Evolutionary conservation across 2,888 invertebrate species (phyloP).

Genomic region (Sarcophaga caerulescens): DNA sequence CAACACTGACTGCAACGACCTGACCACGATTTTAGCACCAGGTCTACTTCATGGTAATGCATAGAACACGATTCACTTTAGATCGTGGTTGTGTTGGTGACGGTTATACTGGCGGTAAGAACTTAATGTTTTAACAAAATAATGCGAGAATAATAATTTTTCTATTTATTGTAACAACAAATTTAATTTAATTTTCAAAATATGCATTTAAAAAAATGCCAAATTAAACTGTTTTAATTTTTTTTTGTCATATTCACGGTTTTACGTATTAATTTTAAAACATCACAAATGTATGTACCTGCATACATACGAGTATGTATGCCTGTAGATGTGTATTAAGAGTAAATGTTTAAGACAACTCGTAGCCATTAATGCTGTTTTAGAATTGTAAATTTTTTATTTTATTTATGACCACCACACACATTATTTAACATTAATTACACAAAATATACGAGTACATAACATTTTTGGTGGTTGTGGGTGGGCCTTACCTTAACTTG

Average conservation of each 20-base stretch:
- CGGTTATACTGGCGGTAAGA: neutral
- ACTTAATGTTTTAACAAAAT: conserved; percentile 34
- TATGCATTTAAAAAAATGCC: conserved; percentile 9
- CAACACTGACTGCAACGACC: conserved; percentile 51
- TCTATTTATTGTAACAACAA: conserved; percentile 49
- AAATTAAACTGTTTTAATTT: neutral
- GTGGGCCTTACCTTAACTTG: conserved; percentile 39
- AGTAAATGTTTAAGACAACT: too few species aligned
- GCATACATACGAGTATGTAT: too few species aligned
- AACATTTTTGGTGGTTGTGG: conserved; percentile 55
- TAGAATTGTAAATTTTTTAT: neutral
- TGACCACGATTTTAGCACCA: conserved; percentile 58
- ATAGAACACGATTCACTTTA: conserved; percentile 30
- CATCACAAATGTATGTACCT: neutral
- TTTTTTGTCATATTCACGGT: neutral
- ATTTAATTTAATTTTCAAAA: conserved; percentile 32
- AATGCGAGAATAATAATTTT: conserved; percentile 13
- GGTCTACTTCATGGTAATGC: conserved; percentile 49
- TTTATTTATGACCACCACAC: conserved; percentile 56
- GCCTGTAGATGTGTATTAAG: neutral
- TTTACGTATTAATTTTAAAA: neutral
- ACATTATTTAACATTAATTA: conserved; percentile 59
- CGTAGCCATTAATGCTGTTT: neutral
- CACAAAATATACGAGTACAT: conserved; percentile 8
- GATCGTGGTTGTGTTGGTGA: neutral